phyloP scores from a whole-genome alignment of 2,797 vertebrate genomes.

The Aeoliscus strigatus region DNA sequence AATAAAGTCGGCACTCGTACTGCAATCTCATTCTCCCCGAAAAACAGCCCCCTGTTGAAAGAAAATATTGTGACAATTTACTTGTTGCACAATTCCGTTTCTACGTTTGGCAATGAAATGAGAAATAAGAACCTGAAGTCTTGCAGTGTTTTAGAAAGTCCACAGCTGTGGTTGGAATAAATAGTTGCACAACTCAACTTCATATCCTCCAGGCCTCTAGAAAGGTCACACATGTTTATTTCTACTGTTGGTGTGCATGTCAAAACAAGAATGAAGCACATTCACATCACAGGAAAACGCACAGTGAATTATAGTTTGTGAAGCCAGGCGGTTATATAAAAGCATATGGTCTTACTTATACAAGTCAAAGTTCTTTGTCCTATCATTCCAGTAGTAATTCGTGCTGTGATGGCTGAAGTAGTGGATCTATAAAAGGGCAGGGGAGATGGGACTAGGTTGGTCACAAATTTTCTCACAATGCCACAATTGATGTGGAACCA shows the following conservation, averaged over 20 bases:
- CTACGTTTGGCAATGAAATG: neutral
- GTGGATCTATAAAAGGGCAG: constrained; percentile 73
- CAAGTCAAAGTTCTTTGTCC: constrained; percentile 79
- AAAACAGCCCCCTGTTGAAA: constrained; percentile 81
- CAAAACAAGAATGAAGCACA: neutral
- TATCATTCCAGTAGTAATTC: constrained; percentile 88
- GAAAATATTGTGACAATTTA: neutral
- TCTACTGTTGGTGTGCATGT: neutral
- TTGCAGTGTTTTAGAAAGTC: constrained; percentile 78
- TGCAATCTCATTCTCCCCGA: constrained; percentile 89
- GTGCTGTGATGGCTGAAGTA: constrained; percentile 87
- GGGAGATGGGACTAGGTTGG: neutral
- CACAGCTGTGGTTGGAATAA: constrained; percentile 81
- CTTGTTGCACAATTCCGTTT: neutral
- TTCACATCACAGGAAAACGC: neutral
- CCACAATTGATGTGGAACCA: neutral
- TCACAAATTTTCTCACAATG: neutral
- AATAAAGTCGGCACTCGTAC: constrained; percentile 91
- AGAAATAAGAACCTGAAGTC: constrained; percentile 80
- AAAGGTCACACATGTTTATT: constrained; percentile 31
- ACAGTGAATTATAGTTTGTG: neutral
- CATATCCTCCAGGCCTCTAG: constrained; percentile 86
- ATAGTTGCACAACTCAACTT: constrained; percentile 79
- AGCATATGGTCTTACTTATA: constrained; percentile 76
- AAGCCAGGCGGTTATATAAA: neutral